Evolutionary conservation across 2,888 invertebrate species (phyloP).

Genomic region (Pachymerium ferrugineum): DNA sequence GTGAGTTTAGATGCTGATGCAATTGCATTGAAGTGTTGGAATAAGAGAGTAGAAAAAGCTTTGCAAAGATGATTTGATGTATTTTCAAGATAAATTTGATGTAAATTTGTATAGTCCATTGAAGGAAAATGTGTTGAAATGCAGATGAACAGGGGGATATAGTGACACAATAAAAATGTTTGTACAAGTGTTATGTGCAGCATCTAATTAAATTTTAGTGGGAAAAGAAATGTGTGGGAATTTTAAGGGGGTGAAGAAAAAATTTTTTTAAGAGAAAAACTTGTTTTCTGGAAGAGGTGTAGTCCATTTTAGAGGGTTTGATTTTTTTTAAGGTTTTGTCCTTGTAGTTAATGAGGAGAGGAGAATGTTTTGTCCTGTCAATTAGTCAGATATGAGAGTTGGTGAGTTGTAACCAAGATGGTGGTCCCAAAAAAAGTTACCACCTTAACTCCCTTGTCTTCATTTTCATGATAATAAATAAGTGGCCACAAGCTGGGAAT

Average conservation of each 20-base stretch:
- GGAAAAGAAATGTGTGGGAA: too few relatives aligned
- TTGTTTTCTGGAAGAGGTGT: neutral
- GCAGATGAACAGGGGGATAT: too few relatives aligned
- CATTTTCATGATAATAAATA: constrained; percentile 7
- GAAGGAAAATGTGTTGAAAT: neutral
- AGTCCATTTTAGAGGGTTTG: neutral
- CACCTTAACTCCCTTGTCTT: neutral
- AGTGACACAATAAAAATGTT: too few relatives aligned
- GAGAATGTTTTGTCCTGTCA: constrained; percentile 2
- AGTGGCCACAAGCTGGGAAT: neutral
- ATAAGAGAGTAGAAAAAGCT: neutral
- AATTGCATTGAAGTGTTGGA: neutral
- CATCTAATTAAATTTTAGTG: neutral
- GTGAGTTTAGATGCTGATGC: constrained; percentile 1
- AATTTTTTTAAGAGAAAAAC: neutral
- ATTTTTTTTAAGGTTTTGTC: neutral
- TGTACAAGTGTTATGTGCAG: too few relatives aligned
- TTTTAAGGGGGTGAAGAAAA: too few relatives aligned
- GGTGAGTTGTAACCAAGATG: neutral
- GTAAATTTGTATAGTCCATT: neutral
- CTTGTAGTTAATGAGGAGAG: constrained; percentile 4
- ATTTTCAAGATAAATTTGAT: constrained; percentile 8
- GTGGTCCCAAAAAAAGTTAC: neutral
- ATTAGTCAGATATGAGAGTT: constrained; percentile 11
- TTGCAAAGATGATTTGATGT: constrained; percentile 3